Evolutionary conservation across 2,888 invertebrate species (phyloP), one percentile per base, ranked within the genome.

Genomic region (Cephus nigrinus): DNA sequence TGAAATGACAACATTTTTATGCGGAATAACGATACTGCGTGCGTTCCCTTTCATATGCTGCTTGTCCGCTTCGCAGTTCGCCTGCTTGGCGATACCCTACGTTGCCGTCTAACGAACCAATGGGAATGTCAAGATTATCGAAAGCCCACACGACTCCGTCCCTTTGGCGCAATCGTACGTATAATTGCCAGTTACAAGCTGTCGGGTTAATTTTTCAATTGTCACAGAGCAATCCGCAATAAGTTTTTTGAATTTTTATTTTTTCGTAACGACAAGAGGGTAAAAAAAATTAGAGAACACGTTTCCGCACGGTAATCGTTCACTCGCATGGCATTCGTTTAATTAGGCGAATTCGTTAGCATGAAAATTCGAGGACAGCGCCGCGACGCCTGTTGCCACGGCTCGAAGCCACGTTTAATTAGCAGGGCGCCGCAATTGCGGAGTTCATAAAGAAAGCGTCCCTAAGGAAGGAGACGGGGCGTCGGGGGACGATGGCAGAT

Each of bases 381-480:
- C 23, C 55, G 55, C 55, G 55, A 76, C 76, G 76, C 76, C 73
- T 76, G 68, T 69, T 73, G 68, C 74, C 69, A 76, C 74, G 75
- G 69, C 69, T 75, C 75, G 71, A 71, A 71, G 31, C 74, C 85
- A 81, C 85, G 85, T 89, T 89, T 89, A 88, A 88, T 88, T 88
- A 88, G 85, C 84, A 81, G 80, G 77, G 83, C 69, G 32, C 15
- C 71, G 71, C 71, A 31, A 71, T 32, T 71, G 31, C 86, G 84
- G 84, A 84, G 86, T 82, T 86, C 84, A 82, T 86, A 86, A 86
- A 86, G 80, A 80, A 68, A 55, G 55, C 55, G 55, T 55, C 55
- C 55, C 55, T 55, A 55, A 55, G 33, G 81, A 80, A 80, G 73
- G 32, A 76, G 35, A 78, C 72, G 30, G 76, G 79, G 78, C 72